A percentile compares a stretch with the other conserved stretches of the same genome.
These are phyloP conservation scores for Lasioglossum pauxillum DNA, from an alignment of 2,888 invertebrate genomes.

Conservation along the genomic window DNA sequence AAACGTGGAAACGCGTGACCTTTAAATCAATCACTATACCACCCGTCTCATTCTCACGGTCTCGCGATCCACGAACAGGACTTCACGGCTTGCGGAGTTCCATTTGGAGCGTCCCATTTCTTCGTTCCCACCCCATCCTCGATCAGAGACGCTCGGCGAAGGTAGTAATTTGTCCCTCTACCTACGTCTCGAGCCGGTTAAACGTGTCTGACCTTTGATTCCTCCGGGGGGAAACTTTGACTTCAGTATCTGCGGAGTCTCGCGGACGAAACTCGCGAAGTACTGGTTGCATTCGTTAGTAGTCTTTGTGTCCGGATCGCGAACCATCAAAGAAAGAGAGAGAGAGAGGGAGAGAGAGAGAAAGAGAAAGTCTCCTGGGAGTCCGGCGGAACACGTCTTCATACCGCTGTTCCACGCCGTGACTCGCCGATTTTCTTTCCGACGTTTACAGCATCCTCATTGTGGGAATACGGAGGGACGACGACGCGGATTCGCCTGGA, in stretches of 20 bases:
- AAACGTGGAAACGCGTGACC: slow-evolving; percentile 58
- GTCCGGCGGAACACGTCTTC: slow-evolving; percentile 45
- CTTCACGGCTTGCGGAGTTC: slow-evolving; percentile 4
- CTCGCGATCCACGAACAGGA: slow-evolving; percentile 35
- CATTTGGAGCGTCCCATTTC: slow-evolving; percentile 31
- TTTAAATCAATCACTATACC: slow-evolving; percentile 58
- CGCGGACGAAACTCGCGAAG: background rate
- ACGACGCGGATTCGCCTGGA: background rate
- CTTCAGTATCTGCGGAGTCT: background rate
- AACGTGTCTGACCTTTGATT: slow-evolving; percentile 30
- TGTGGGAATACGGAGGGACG: slow-evolving; percentile 33
- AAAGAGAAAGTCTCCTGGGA: background rate
- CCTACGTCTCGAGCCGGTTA: background rate
- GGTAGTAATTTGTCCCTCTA: slow-evolving; percentile 24
- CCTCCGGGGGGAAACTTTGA: slow-evolving; percentile 10
- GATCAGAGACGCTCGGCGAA: background rate
- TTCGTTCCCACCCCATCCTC: slow-evolving; percentile 24
- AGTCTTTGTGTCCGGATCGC: slow-evolving; percentile 6
- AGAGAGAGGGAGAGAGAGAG: background rate
- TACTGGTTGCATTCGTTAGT: background rate
- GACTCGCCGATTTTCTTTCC: slow-evolving; percentile 56
- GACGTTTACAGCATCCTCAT: slow-evolving; percentile 43
- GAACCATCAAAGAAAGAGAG: slow-evolving; percentile 37
- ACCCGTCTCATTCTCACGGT: slow-evolving; percentile 26
- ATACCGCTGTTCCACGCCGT: slow-evolving; percentile 38